Evolutionary conservation across 2,113 vertebrate species (phyloP), one percentile per base, ranked within the genome.

Genomic region (Cyprinus carpio): DNA sequence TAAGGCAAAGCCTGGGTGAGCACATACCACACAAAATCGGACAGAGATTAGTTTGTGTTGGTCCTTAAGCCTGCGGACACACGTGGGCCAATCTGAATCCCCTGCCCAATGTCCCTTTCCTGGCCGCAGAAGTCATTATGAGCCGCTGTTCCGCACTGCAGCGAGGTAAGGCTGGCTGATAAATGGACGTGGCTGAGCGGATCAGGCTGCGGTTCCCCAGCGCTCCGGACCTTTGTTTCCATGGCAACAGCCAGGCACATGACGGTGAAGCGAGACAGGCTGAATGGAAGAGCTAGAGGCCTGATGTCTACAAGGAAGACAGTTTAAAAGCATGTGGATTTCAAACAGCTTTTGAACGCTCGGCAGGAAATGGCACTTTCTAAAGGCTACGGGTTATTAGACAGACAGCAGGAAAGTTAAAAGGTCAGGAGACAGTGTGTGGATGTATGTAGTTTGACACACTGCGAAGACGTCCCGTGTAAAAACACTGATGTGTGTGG

Each of bases 1-100:
- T 83, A 69, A 85, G 83, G 79, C 83, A 87, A 87, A 89, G 81
- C 85, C 83, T 49, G 46, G 46, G 43, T 75, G 62, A 60, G 62
- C 62, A 84, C 83, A 64, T n/a, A 77, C 74, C 64, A 69, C 56
- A 31, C 20, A 83, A 85, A 51, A 69, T 69, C 40, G 37, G 80
- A 83, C 67, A 56, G 72, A 86, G 79, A 87, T 86, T 85, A 83
- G 81, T 76, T n/a, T 23, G 69, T 46, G 85, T 81, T 85, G 29
- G 34, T 82, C 46, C 51, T n/a, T 46, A 82, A 77, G 84, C 88
- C 76, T 29, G 71, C 8, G 84, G 88, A 89, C 86, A 86, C 7
- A 74, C 60, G n/a, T 23, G 40, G 75, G 79, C 75, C 88, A 65
- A 85, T 87, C 75, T 72, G 51, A 40, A 8, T 40, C 40, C 8